phyloP scores from a whole-genome alignment of 2,888 invertebrate genomes.

The Calameuta idolon region DNA sequence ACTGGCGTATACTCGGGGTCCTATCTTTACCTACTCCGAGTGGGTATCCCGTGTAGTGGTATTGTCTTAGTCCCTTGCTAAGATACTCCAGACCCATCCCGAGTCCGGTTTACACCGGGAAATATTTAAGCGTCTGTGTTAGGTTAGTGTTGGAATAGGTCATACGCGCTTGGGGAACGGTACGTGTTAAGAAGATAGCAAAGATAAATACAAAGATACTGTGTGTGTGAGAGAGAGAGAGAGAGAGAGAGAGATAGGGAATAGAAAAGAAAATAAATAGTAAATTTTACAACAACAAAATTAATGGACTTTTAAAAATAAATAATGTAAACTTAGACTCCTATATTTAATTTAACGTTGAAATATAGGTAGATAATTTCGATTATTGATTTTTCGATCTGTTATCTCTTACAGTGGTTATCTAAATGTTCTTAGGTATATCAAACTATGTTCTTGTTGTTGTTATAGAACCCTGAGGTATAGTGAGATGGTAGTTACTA shows the following conservation, averaged over 20 bases:
- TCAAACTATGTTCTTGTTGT: no score
- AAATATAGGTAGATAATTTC: not conserved
- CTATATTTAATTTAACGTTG: not conserved
- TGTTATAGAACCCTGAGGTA: no score
- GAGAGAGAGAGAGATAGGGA: no score
- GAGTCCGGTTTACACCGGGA: constrained; percentile 25
- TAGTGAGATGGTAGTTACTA: no score
- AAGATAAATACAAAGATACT: not conserved
- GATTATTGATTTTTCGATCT: not conserved
- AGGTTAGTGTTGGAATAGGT: not conserved
- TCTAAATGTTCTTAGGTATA: not conserved
- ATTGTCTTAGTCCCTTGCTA: constrained; percentile 42
- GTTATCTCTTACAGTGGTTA: not conserved
- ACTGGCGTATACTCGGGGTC: constrained; percentile 29
- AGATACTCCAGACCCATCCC: constrained; percentile 31
- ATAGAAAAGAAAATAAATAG: not conserved
- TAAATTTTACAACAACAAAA: not conserved
- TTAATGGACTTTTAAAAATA: not conserved
- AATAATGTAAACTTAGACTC: not conserved
- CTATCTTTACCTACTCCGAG: constrained; percentile 34
- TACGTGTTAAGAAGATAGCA: not conserved
- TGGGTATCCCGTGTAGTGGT: constrained; percentile 31
- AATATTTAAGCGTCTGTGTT: constrained; percentile 19
- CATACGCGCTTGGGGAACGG: not conserved
- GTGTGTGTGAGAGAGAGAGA: no score